phyloP scores from a whole-genome alignment of 2,888 invertebrate genomes.

The Patella depressa region DNA sequence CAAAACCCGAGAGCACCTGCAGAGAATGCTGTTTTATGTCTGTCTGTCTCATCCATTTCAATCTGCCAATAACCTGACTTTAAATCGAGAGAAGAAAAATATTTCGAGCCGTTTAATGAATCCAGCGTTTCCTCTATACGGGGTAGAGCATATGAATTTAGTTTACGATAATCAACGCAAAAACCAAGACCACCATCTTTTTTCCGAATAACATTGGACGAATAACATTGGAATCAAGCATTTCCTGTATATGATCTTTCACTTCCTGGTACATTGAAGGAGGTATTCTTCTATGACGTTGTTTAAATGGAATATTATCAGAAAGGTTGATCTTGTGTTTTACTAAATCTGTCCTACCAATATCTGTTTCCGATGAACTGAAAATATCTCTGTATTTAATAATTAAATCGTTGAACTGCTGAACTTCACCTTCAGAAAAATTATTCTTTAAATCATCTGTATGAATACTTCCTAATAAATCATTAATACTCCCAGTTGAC shows the following conservation, averaged over 20 bases:
- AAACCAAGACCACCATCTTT: too few relatives aligned
- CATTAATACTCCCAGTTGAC: too few relatives aligned
- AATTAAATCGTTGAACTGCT: too few relatives aligned
- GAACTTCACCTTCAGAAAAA: too few relatives aligned
- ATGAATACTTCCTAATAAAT: too few relatives aligned
- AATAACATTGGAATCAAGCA: too few relatives aligned
- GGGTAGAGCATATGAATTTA: too few relatives aligned
- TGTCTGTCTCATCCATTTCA: slow-evolving; percentile 26
- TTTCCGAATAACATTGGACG: too few relatives aligned
- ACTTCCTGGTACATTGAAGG: slow-evolving; percentile 12
- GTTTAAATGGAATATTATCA: slow-evolving; percentile 19
- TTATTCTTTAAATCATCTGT: too few relatives aligned
- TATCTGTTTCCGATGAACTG: background rate
- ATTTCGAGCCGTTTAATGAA: slow-evolving; percentile 24
- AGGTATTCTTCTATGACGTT: slow-evolving; percentile 9
- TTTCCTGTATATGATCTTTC: background rate
- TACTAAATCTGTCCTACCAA: slow-evolving; percentile 10
- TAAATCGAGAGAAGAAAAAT: slow-evolving; percentile 29
- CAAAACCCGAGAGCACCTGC: slow-evolving; percentile 27
- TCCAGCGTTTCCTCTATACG: slow-evolving; percentile 26
- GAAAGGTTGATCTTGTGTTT: slow-evolving; percentile 18
- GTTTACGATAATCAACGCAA: too few relatives aligned
- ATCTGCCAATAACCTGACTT: slow-evolving; percentile 28
- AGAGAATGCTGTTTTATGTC: slow-evolving; percentile 32
- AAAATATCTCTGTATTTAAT: too few relatives aligned